Conservation (phyloP, 2,797 vertebrate species). For the Phoxinus dragarum region DNA sequence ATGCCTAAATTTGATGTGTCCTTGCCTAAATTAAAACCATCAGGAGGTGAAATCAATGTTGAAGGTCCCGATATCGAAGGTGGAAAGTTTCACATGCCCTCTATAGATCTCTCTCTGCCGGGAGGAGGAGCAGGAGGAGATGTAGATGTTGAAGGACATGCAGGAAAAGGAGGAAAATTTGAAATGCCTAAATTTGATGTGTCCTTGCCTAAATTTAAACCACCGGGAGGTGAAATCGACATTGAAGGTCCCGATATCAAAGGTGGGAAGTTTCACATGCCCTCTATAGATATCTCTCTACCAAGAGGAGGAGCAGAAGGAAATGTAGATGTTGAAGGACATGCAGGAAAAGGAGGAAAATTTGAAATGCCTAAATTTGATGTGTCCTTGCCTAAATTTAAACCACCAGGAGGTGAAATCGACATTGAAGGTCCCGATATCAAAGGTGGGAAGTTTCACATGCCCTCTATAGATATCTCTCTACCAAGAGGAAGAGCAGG, state of each 20-base stretch:
- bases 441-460: no score
- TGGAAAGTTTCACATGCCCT: constrained; percentile 7
- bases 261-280: no score
- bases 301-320: no score
- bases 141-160: no score
- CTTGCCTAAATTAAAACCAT: constrained; percentile 39
- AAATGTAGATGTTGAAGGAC: no score
- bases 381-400: constrained; percentile 58
- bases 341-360: no score
- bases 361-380: constrained; percentile 56
- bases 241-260: no score
- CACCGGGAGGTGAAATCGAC: no score
- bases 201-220: no score
- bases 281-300: no score
- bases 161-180: no score
- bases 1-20: constrained; percentile 14
- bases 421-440: neutral
- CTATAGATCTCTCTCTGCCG: constrained; percentile 6
- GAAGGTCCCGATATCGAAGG: constrained; percentile 56
- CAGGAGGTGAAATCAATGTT: constrained; percentile 32
- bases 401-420: constrained; percentile 14
- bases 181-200: no score
- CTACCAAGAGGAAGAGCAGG: neutral
- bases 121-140: neutral
- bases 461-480: neutral